Base-by-base conservation (phyloP, 2,888 invertebrate genomes). In the Phytoseiulus persimilis region DNA sequence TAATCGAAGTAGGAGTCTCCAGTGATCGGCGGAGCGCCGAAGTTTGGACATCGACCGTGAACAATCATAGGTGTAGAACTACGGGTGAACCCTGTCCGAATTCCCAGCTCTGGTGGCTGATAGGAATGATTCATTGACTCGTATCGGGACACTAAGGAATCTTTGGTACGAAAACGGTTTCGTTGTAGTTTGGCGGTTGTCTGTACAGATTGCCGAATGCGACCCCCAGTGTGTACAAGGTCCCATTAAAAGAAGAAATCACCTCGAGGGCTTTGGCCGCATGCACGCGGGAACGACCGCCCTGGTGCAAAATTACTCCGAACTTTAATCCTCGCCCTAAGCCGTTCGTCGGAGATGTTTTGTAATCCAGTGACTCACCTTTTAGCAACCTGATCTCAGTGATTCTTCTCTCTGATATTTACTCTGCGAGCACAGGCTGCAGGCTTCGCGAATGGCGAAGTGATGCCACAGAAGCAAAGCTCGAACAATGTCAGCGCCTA, bases 331-430 rank as follows among this genome's bases (percentile, higher is more conserved):
- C 65, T 14, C 65, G 65, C 65, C 28, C 65, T 65, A 65, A 65
- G 65, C 65, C 65, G 65, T 65, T 65, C 65, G 18, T 65, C 65
- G 65, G 65, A 65, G 65, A 65, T 65, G 65, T 65, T 65, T 65
- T 65, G 65, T 65, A 65, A 65, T 65, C 65, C 65, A 65, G 65
- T 65, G 65, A 65, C 65, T 65, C 65, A 65, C 65, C 65, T 65
- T 46, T 65, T 65, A 65, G 65, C 65, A 65, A 65, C 65, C 65
- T 28, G 65, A 65, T 65, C 65, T 65, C 65, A 23, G 65, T 65
- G 65, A 65, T 65, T 65, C 65, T 65, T 65, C 65, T 65, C 65
- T 65, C 65, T 65, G 65, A 65, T 65, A 65, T 65, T 65, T 28
- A 65, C 65, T 65, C 65, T 28, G 65, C 14, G 65, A 65, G 28